Evolutionary conservation across 2,113 vertebrate genomes (phyloP), one percentile per base, ranked within the genome.

Genomic region (Greenwoodochromis staneri): DNA sequence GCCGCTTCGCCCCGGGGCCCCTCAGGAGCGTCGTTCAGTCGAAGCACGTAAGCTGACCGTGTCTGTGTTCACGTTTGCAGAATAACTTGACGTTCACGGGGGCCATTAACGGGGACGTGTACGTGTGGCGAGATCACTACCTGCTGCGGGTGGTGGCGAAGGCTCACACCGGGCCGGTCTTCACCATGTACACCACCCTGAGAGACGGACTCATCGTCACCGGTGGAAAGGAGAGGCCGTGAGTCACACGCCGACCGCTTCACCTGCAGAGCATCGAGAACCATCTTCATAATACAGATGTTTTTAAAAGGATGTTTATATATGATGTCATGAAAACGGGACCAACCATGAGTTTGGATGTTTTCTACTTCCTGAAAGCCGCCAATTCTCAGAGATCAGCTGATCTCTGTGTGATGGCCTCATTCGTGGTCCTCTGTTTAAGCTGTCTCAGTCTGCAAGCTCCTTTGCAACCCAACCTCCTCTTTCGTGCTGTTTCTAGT

Each of bases 151-250:
- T 99, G 86, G 98, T 99, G 94, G 98, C 98, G 36, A 99, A 98
- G 93, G 98, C 98, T 13, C 98, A 99, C 96, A 98, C 97, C 0
- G 98, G 98, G 3, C 98, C 98, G 0, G 98, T 99, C 45, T 98
- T 99, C 92, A 98, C 98, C 16, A 99, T 99, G 98, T 99, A 98
- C 95, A 99, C 98, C 1, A 99, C 98, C 0, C 97, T 99, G 49
- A 96, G 98, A 4, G 98, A 99, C 0, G 98, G 98, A 1, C 98
- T 99, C 54, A 99, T 99, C 5, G 98, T 99, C 57, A 99, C 98
- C 0, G 98, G 98, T 2, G 98, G 98, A 29, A 99, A 99, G 83
- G 98, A 99, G 93, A 96, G 98, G 84, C 98, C 98, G 98, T 99
- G 96, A 98, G 98, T 95, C 2, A 14, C 12, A 13, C 29, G 4